Base-by-base conservation (phyloP, 2,888 invertebrate species). In the Auanema sp. region DNA sequence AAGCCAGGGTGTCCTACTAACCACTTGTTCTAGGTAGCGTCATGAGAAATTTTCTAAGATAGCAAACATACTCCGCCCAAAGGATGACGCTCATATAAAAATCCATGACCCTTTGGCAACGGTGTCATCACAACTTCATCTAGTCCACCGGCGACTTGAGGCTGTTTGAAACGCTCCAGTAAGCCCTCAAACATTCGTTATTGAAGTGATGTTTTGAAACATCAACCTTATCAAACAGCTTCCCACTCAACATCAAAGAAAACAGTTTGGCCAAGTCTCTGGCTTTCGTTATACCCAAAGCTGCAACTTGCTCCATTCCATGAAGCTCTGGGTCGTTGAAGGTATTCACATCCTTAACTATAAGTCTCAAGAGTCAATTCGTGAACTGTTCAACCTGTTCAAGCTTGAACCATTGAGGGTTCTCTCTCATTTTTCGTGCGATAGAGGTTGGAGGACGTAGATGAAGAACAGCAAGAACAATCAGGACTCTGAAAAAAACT, bases 61-160 rank as follows among this genome's bases (percentile, higher is more conserved):
- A n/a, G 14, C 14, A n/a, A 40, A 51, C 68, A 54, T 24, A 80
- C 80, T 56, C 71, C 66, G 51, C 76, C 70, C 40, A 64, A 60
- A 0, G 82, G 82, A 67, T 82, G 82, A 41, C 75, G 64, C 44
- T 82, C 82, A 60, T 81, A 83, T 54, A 83, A 64, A 64, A 82
- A 82, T 25, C 82, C 82, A 60, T 81, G 76, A 10, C 82, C 82
- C 53, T 82, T 82, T 18, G 75, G 75, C 18, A 77, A 58, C 4
- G 77, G 77, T 18, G 70, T 74, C 69, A 77, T 65, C 18, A 77
- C 75, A 43, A 77, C 73, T 50, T 71, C 72, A 58, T 81, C 81
- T 18, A 75, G 62, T 43, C 76, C 75, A 16, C 60, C 62, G n/a
- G 68, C 63, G 16, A 82, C 68, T 58, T 76, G 72, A 6, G 81